Conservation (phyloP, 2,888 invertebrate species). For the Acrocera orbiculus region DNA sequence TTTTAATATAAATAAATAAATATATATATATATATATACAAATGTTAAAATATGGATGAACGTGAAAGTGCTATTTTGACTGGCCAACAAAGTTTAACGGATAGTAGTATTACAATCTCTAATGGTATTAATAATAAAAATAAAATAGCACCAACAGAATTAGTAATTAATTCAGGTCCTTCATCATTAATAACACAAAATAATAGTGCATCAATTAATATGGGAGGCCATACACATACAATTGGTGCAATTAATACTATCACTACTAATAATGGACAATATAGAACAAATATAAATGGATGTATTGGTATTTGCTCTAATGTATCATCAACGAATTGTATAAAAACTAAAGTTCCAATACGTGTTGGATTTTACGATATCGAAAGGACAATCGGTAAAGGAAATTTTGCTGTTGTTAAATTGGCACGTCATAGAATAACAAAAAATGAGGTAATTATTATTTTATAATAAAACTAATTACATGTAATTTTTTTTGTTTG, state of each 20-base stretch:
- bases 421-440: conserved; percentile 94
- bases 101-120: conserved; percentile 9
- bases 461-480: too few species aligned
- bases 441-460: conserved; percentile 78
- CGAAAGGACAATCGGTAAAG: conserved; percentile 94
- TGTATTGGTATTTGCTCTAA: conserved; percentile 4
- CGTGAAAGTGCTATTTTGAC: conserved; percentile 5
- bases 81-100: conserved; percentile 6
- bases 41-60: conserved; percentile 7
- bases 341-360: conserved; percentile 47
- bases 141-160: background rate
- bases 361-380: conserved; percentile 96
- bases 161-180: background rate
- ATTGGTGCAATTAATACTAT: background rate
- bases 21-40: background rate
- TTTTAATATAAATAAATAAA: too few species aligned
- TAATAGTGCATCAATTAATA: conserved; percentile 8
- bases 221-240: background rate
- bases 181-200: conserved; percentile 5
- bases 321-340: background rate
- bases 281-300: conserved; percentile 11
- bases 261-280: background rate
- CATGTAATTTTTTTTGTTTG: too few species aligned
- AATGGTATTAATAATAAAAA: conserved; percentile 7
- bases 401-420: conserved; percentile 98